Base-by-base conservation (phyloP, 1,140 invertebrate species). In the Tetraneura akinire region DNA sequence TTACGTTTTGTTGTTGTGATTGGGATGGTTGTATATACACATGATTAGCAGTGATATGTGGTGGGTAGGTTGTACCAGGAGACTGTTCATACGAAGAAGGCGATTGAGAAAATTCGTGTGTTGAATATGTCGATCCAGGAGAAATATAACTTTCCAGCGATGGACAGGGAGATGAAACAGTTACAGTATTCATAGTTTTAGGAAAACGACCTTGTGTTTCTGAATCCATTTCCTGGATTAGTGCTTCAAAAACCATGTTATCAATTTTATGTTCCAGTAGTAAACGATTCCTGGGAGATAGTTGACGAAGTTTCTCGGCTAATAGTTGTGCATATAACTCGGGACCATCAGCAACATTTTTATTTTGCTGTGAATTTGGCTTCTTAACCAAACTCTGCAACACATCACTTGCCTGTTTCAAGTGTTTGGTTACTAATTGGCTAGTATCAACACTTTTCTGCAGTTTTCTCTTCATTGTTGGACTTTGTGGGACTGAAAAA, bases 401-500 rank as follows among this genome's bases (percentile, higher is more conserved):
- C 81, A 84, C 55, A 78, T 87, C 73, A 84, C 86, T 83, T 85
- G 84, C 57, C 84, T 85, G 66, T 87, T 83, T 81, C 80, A 68
- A 57, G 4, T 57, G 23, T 26, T 26, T 57, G 55, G 3, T 57
- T 57, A 57, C 23, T 6, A 57, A 16, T 57, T 57, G 55, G 55
- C 55, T 57, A 57, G 2, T 55, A 55, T 57, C 55, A 57, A 57
- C 55, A 57, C 23, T 57, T 26, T 4, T 57, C 1, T 57, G 55
- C n/a, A n/a, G n/a, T 57, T 57, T 57, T 57, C 23, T 57, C 21
- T 57, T 57, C 55, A 57, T 57, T 26, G 1, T 1, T 23, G 55
- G 21, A 26, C 11, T 57, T 57, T 57, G 21, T 57, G 23, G 21
- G 4, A 57, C 55, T 57, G 55, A 57, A 13, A 57, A 57, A 3